Evolutionary conservation across 2,888 invertebrate genomes (phyloP).

Genomic region (Crioceris asparagi): DNA sequence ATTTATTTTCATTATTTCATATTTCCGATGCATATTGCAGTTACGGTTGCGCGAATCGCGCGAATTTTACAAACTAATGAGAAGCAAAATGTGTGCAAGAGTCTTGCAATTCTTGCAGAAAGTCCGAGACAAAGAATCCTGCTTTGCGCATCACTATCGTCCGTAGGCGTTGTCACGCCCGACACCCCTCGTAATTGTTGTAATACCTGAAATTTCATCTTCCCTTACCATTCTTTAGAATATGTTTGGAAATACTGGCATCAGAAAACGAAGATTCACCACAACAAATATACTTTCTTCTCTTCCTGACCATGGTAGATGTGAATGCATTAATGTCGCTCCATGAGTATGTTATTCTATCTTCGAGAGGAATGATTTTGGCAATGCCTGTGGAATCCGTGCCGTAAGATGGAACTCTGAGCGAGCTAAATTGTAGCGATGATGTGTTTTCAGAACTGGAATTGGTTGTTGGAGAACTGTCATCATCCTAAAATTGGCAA

Average conservation of each 20-base stretch:
- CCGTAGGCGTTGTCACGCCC: too few species aligned
- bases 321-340: conserved; percentile 67
- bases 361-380: conserved; percentile 21
- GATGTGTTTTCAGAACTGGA: too few species aligned
- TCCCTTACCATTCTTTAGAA: conserved; percentile 63
- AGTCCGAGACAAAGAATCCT: too few species aligned
- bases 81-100: too few species aligned
- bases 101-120: too few species aligned
- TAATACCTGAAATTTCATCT: too few species aligned
- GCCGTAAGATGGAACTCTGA: conserved; percentile 22
- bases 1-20: too few species aligned
- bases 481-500: conserved; percentile 10
- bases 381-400: conserved; percentile 11
- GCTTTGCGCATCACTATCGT: too few species aligned
- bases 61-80: too few species aligned
- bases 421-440: conserved; percentile 2
- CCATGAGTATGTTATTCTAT: conserved; percentile 64
- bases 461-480: conserved; percentile 10
- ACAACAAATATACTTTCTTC: conserved; percentile 15
- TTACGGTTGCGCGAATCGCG: too few species aligned
- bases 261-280: conserved; percentile 24
- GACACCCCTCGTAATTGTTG: too few species aligned
- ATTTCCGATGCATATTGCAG: too few species aligned
- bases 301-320: conserved; percentile 19
- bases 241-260: conserved; percentile 50